Evolutionary conservation across 2,888 invertebrate species (phyloP), one percentile per base, ranked within the genome.

Genomic region (Calliphora vomitoria): DNA sequence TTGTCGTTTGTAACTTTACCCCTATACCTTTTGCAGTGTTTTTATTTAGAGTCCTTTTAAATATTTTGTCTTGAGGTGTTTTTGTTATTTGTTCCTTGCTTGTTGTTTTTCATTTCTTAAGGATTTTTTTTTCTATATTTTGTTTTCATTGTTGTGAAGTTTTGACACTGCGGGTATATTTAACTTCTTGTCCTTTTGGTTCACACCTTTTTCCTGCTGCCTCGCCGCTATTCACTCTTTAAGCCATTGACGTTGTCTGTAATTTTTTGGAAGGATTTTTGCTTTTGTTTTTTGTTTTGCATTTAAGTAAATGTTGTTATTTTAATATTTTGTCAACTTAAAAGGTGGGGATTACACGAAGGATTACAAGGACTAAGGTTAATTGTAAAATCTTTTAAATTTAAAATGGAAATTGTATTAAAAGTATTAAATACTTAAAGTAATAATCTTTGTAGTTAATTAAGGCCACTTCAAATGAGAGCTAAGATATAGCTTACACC

Each of bases 101-200:
- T 82, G 68, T 74, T 1, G 31, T 10, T 1, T 55, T 38, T 78
- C 31, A 6, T 55, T 38, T 78, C 31, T 60, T 64, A 35, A 79
- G 74, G 55, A n/a, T n/a, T n/a, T n/a, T 35, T 81, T 72, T 55
- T 35, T 55, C 76, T 68, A 35, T 44, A 53, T 75, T 74, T 58
- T 72, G 62, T 71, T 38, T 72, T 53, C 71, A 15, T 79, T 88
- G 69, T 82, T 79, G 44, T 58, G 44, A 75, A 85, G 81, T 88
- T 89, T 74, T 87, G 87, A 88, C 87, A 86, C 88, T 89, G 89
- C 89, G 88, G 85, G 89, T 83, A 82, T 81, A 89, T 89, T 90
- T 89, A 89, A 89, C 88, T 89, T 89, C 86, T 88, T 85, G 83
- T 88, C 83, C 83, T 80, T 76, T 82, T 75, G 72, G 86, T 89